phyloP scores from a whole-genome alignment of 2,888 invertebrate species.

The Eristalis pertinax region DNA sequence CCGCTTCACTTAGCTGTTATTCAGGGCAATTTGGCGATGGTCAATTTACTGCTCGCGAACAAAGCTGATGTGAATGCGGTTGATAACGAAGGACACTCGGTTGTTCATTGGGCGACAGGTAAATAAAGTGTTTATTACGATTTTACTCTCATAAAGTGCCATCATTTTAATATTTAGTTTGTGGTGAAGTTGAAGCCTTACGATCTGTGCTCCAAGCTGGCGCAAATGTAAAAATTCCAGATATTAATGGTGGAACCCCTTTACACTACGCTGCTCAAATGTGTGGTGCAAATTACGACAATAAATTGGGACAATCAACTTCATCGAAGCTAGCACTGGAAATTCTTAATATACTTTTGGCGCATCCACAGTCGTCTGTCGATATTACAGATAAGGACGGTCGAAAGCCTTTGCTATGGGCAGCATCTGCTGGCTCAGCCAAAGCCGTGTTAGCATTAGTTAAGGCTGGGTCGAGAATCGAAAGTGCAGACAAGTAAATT shows the following conservation, averaged over 20 bases:
- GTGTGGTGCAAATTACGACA: slow-evolving; percentile 91
- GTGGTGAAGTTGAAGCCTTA: slow-evolving; percentile 95
- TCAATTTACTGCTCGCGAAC: slow-evolving; percentile 92
- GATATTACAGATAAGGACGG: slow-evolving; percentile 95
- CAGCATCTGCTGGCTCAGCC: slow-evolving; percentile 97
- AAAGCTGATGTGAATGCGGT: slow-evolving; percentile 94
- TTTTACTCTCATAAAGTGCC: not conserved
- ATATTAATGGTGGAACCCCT: slow-evolving; percentile 97
- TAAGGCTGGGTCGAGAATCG: slow-evolving; percentile 92
- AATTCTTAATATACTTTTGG: slow-evolving; percentile 90
- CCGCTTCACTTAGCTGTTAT: slow-evolving; percentile 97
- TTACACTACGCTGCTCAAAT: slow-evolving; percentile 99
- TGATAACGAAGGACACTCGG: slow-evolving; percentile 97
- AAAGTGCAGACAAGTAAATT: slow-evolving; percentile 88
- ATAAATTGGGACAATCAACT: slow-evolving; percentile 79
- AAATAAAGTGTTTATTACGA: slow-evolving; percentile 55
- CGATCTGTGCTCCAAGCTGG: slow-evolving; percentile 92
- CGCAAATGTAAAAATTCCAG: slow-evolving; percentile 93
- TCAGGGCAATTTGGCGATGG: slow-evolving; percentile 93
- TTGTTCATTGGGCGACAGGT: slow-evolving; percentile 99
- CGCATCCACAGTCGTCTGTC: slow-evolving; percentile 90
- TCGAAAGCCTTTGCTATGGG: slow-evolving; percentile 97
- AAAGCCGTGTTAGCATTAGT: slow-evolving; percentile 94
- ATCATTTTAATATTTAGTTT: slow-evolving; percentile 84
- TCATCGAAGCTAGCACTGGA: slow-evolving; percentile 80